A percentile compares a stretch with the other conserved stretches of the same genome.
These are phyloP conservation scores for Takifugu ocellatus DNA, from an alignment of 2,797 vertebrate species.

Conservation along the genomic window DNA sequence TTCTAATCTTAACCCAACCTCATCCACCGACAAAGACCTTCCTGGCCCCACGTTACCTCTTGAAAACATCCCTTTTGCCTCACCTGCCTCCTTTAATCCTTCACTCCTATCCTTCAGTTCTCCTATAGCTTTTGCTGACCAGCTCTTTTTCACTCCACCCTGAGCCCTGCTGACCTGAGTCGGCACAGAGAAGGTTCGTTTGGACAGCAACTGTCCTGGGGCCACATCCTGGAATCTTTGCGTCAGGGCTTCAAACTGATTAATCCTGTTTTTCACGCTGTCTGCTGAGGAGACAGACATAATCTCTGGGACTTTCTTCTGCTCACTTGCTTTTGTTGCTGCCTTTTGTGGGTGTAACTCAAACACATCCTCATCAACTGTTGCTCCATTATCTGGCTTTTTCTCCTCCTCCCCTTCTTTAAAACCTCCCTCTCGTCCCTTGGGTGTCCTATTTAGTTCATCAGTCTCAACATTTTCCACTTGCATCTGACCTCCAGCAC, in stretches of 20 bases:
- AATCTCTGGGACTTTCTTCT: conserved; percentile 28
- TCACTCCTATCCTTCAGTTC: conserved; percentile 27
- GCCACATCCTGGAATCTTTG: conserved; percentile 46
- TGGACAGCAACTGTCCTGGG: conserved; percentile 24
- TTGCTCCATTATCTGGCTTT: conserved; percentile 3
- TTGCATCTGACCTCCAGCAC: conserved; percentile 7
- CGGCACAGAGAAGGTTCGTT: conserved; percentile 64
- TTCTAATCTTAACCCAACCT: conserved; percentile 28
- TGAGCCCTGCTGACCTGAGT: conserved; percentile 21
- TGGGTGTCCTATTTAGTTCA: background rate
- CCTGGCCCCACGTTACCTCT: conserved; percentile 35
- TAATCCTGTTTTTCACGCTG: conserved; percentile 77
- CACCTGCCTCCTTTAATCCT: conserved; percentile 16
- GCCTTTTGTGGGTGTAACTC: conserved; percentile 30
- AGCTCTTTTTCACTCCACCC: conserved; percentile 43
- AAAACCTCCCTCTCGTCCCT: conserved; percentile 2
- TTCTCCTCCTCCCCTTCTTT: conserved; percentile 15
- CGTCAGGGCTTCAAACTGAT: conserved; percentile 75
- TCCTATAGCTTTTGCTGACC: conserved; percentile 39
- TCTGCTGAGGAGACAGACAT: conserved; percentile 22
- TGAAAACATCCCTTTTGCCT: conserved; percentile 1
- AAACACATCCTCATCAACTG: conserved; percentile 42
- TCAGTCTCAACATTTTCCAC: conserved; percentile 5
- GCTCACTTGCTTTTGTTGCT: conserved; percentile 25
- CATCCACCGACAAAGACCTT: conserved; percentile 51